phyloP scores from a whole-genome alignment of 1,140 invertebrate genomes.

The Bombus consobrinus region DNA sequence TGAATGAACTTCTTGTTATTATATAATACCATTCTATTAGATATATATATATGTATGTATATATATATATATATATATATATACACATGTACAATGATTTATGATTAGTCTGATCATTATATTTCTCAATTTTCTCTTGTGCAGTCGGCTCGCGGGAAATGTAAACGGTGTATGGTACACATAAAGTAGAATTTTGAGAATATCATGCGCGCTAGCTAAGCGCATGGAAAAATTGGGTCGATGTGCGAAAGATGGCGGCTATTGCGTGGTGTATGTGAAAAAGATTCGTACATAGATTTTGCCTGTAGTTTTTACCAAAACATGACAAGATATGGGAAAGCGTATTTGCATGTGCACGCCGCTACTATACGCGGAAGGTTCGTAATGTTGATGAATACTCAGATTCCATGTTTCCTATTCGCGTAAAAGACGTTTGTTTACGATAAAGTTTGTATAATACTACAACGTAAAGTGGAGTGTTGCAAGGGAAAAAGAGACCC shows the following conservation, averaged over 20 bases:
- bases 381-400: constrained; percentile 40
- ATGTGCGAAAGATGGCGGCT: constrained; percentile 80
- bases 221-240: constrained; percentile 79
- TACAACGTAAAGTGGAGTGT: constrained; percentile 44
- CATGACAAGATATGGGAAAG: constrained; percentile 54
- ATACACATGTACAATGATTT: background rate
- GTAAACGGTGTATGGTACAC: constrained; percentile 3
- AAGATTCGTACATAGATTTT: constrained; percentile 27
- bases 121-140: background rate
- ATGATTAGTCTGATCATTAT: background rate
- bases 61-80: fast-evolving
- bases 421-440: constrained; percentile 59
- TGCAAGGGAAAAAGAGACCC: constrained; percentile 38
- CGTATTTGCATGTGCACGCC: constrained; percentile 37
- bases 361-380: constrained; percentile 16
- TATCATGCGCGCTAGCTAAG: constrained; percentile 55
- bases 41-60: too few species aligned
- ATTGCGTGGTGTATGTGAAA: constrained; percentile 70
- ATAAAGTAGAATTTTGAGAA: constrained; percentile 48
- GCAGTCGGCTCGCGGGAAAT: background rate
- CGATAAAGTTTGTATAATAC: constrained; percentile 43
- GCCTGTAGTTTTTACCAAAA: constrained; percentile 47
- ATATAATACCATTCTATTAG: background rate
- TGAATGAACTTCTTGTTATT: background rate
- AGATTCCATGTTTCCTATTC: constrained; percentile 23